Evolutionary conservation across 2,888 invertebrate species (phyloP).

Genomic region (Perizoma affinitatum): DNA sequence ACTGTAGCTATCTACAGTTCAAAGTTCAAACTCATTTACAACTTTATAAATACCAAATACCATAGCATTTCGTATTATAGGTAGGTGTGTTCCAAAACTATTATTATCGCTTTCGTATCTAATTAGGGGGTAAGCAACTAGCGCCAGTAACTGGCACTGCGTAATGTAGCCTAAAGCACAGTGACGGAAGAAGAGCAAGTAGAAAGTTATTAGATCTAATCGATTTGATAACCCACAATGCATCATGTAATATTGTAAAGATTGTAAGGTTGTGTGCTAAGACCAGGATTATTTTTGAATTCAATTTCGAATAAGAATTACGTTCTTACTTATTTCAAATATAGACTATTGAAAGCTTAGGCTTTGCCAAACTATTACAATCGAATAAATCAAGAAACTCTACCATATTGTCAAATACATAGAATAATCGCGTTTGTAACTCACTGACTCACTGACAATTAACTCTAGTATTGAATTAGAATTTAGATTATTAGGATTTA

Average conservation of each 20-base stretch:
- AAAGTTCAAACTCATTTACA: slow-evolving; percentile 22
- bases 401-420: too few species aligned
- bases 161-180: slow-evolving; percentile 28
- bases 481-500: too few species aligned
- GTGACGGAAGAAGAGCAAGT: slow-evolving; percentile 25
- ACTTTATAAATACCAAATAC: slow-evolving; percentile 10
- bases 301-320: too few species aligned
- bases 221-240: slow-evolving; percentile 41
- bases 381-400: too few species aligned
- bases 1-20: slow-evolving; percentile 4
- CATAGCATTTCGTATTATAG: slow-evolving; percentile 9
- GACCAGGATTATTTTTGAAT: neutral
- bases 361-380: too few species aligned
- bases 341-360: too few species aligned
- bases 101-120: slow-evolving; percentile 21
- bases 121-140: slow-evolving; percentile 16
- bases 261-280: slow-evolving; percentile 19
- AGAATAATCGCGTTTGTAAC: too few species aligned
- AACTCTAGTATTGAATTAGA: too few species aligned
- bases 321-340: too few species aligned
- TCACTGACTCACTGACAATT: too few species aligned
- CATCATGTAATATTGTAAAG: slow-evolving; percentile 33
- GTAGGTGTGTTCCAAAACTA: slow-evolving; percentile 15
- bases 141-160: slow-evolving; percentile 16
- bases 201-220: slow-evolving; percentile 45